Conservation (phyloP, 2,888 invertebrate genomes). For the Dastarcus helophoroides region DNA sequence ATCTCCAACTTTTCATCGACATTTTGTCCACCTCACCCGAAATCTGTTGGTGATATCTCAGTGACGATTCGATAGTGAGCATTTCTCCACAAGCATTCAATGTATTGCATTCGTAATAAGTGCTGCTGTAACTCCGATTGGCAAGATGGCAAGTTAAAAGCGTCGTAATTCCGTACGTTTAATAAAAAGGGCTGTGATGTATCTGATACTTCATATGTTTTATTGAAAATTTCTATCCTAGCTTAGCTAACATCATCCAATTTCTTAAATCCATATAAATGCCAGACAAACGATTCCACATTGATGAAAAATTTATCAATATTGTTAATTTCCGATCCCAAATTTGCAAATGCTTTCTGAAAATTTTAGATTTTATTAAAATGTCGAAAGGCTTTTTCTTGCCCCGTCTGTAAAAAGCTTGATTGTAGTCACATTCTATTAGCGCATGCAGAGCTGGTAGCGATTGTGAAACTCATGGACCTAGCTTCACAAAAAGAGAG, state of each 20-base stretch:
- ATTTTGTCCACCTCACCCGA: constrained; percentile 10
- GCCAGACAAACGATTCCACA: constrained; percentile 17
- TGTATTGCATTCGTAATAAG: constrained; percentile 22
- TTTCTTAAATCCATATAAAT: constrained; percentile 20
- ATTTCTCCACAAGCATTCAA: constrained; percentile 18
- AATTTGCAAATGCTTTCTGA: constrained; percentile 15
- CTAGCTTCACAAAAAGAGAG: constrained; percentile 14
- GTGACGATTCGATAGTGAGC: constrained; percentile 13
- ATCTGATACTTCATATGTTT: constrained; percentile 23
- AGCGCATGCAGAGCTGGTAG: constrained; percentile 18
- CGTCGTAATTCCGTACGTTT: constrained; percentile 22
- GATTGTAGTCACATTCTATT: constrained; percentile 16
- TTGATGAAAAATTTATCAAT: constrained; percentile 12
- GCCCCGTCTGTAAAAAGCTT: constrained; percentile 14
- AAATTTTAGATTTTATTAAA: constrained; percentile 12
- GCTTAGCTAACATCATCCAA: constrained; percentile 18
- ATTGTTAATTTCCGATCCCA: constrained; percentile 12
- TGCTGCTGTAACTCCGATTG: constrained; percentile 22
- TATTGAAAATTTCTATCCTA: constrained; percentile 17
- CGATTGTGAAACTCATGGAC: constrained; percentile 11
- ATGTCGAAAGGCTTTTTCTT: constrained; percentile 14
- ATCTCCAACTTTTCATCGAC: constrained; percentile 12
- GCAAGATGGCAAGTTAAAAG: constrained; percentile 21
- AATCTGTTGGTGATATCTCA: constrained; percentile 14
- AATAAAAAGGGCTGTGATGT: constrained; percentile 18